These are phyloP conservation scores for Nymphicus hollandicus DNA, from an alignment of 2,113 vertebrate species.

Conservation along the genomic window DNA sequence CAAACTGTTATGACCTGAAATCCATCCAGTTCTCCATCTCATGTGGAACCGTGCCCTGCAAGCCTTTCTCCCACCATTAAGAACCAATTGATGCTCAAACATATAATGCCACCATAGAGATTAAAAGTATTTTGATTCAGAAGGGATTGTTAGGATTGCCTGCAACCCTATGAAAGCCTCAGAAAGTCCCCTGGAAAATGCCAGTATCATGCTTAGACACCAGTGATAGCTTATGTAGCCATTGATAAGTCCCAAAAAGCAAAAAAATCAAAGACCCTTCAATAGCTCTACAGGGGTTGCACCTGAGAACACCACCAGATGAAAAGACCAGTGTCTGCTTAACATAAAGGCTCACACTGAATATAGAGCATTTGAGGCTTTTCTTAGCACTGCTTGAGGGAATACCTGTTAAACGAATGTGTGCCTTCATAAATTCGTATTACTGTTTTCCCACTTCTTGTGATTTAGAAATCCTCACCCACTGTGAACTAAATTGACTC, in stretches of 20 bases:
- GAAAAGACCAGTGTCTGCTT: not conserved
- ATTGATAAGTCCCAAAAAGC: not conserved
- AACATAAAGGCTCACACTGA: not conserved
- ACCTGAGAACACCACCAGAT: not conserved
- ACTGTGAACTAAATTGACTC: not conserved
- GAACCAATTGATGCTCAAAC: not conserved
- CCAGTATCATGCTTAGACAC: not conserved
- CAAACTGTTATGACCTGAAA: not conserved
- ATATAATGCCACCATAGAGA: not conserved
- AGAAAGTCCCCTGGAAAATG: not conserved
- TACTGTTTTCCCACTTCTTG: not conserved
- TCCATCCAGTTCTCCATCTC: not conserved
- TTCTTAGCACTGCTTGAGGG: not conserved
- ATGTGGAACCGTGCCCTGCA: fast-evolving
- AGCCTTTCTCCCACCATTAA: not conserved
- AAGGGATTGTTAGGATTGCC: not conserved
- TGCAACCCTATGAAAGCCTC: not conserved
- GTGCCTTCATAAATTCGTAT: not conserved
- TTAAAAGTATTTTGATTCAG: not conserved
- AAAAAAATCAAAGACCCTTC: not conserved
- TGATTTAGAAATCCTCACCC: not conserved
- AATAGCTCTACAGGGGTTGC: not conserved
- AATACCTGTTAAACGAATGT: not conserved
- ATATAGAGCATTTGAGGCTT: not conserved
- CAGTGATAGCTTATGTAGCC: not conserved